Evolutionary conservation across 2,888 invertebrate genomes (phyloP).

Genomic region (Eristalinus sepulchralis): DNA sequence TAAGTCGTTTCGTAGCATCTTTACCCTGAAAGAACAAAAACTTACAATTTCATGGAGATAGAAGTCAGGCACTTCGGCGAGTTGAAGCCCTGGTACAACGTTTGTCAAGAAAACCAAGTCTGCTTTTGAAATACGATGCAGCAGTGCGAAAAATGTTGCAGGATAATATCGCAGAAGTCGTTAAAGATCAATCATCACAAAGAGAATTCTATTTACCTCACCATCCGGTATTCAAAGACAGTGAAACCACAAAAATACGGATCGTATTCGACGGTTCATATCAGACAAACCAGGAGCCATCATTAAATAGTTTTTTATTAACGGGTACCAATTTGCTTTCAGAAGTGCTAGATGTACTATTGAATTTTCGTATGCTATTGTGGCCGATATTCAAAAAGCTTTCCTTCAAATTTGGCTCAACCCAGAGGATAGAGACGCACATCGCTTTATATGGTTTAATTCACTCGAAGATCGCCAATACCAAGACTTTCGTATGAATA

Average conservation of each 20-base stretch:
- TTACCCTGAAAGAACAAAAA: too few relatives aligned
- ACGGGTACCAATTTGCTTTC: not conserved
- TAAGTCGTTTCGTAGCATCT: too few relatives aligned
- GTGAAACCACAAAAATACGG: too few relatives aligned
- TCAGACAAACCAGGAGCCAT: not conserved
- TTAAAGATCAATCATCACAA: not conserved
- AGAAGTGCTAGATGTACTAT: not conserved
- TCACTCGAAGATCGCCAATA: not conserved
- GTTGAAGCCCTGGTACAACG: too few relatives aligned
- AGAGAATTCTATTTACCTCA: not conserved
- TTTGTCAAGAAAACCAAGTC: too few relatives aligned
- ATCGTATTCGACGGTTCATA: slow-evolving; percentile 1
- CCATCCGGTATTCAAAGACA: too few relatives aligned
- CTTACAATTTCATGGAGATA: too few relatives aligned
- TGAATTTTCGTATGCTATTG: too few relatives aligned
- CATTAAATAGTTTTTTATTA: too few relatives aligned
- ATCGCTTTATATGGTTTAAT: not conserved
- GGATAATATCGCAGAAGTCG: not conserved
- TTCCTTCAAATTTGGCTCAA: not conserved
- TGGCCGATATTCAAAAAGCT: not conserved
- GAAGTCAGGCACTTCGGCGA: too few relatives aligned
- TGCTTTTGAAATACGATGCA: not conserved
- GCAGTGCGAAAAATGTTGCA: not conserved
- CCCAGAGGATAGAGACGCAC: not conserved
- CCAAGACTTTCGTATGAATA: not conserved